Base-by-base conservation (phyloP, 2,888 invertebrate species). In the Mesoligia furuncula region DNA sequence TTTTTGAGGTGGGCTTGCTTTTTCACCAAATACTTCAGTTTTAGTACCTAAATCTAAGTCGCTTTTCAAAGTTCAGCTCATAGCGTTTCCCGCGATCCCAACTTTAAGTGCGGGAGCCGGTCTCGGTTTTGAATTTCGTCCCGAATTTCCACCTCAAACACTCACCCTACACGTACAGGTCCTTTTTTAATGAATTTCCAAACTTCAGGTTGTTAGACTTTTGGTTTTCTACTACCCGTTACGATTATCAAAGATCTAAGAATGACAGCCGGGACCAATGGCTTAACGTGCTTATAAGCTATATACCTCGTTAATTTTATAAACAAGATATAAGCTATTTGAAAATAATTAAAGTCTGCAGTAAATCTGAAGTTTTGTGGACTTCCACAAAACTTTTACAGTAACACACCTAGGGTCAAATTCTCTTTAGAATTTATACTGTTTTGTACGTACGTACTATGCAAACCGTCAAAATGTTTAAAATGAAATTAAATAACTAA, bases 351-450 rank as follows among this genome's bases (percentile, higher is more conserved):
- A 11, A 45, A 36, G 2, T 39, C 27, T 17, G 27, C 45, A 57
- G 27, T 39, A 20, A 57, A 45, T 42, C 11, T 48, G 27, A 31
- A 24, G n/a, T n/a, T n/a, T n/a, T n/a, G n/a, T n/a, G n/a, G 9
- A 48, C 17, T 7, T 27, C 3, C 31, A 77, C 24, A 31, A 48
- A 17, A 27, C 5, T 51, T 72, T 76, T 62, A 61, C 48, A 64
- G 62, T 77, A 13, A 69, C 69, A 36, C 45, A 54, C 24, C 24
- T 27, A 54, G 5, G 36, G 27, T 24, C 36, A 77, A 68, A 27
- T 54, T 54, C 24, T 15, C 13, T 17, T 45, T 27, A 39, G 67
- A 24, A 27, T 68, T 51, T 54, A 27, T 24, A 68, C 39, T 36
- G 9, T 20, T 15, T 20, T 72, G 66, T 51, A 48, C 13, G 17